These are phyloP conservation scores for Solen grandis DNA, from an alignment of 1,140 invertebrate genomes.

Conservation along the genomic window DNA sequence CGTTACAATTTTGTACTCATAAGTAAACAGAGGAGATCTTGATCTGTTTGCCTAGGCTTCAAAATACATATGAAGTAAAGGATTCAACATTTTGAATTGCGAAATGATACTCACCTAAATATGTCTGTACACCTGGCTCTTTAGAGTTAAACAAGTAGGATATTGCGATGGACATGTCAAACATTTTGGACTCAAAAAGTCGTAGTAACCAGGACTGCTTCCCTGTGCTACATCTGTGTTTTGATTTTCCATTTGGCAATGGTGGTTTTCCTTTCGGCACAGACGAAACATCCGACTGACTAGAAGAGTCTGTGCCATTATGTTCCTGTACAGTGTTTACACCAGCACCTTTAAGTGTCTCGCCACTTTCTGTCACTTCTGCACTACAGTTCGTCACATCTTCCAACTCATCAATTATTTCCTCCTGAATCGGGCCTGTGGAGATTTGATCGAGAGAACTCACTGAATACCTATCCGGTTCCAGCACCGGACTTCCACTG, in stretches of 20 bases:
- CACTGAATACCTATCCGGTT: slow-evolving; percentile 18
- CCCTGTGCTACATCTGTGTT: slow-evolving; percentile 35
- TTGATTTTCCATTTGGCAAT: slow-evolving; percentile 51
- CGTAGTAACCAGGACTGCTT: slow-evolving; percentile 87
- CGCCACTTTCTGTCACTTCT: background rate
- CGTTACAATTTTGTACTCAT: no score
- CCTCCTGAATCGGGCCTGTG: slow-evolving; percentile 48
- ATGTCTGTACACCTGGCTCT: slow-evolving; percentile 97
- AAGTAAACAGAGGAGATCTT: no score
- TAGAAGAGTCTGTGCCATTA: background rate
- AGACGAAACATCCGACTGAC: slow-evolving; percentile 22
- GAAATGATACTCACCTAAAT: slow-evolving; percentile 90
- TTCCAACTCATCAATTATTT: background rate
- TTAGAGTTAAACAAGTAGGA: slow-evolving; percentile 99
- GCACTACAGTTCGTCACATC: background rate
- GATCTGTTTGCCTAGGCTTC: no score
- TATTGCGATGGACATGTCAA: slow-evolving; percentile 98
- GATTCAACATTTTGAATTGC: no score
- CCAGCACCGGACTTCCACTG: background rate
- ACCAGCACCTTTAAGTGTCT: background rate
- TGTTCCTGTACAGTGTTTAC: background rate
- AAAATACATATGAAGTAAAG: no score
- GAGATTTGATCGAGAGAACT: slow-evolving; percentile 33
- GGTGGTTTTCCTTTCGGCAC: slow-evolving; percentile 15
- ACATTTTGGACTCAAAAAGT: slow-evolving; percentile 97